Evolutionary conservation across 2,888 invertebrate species (phyloP).

Genomic region (Rhingia rostrata): DNA sequence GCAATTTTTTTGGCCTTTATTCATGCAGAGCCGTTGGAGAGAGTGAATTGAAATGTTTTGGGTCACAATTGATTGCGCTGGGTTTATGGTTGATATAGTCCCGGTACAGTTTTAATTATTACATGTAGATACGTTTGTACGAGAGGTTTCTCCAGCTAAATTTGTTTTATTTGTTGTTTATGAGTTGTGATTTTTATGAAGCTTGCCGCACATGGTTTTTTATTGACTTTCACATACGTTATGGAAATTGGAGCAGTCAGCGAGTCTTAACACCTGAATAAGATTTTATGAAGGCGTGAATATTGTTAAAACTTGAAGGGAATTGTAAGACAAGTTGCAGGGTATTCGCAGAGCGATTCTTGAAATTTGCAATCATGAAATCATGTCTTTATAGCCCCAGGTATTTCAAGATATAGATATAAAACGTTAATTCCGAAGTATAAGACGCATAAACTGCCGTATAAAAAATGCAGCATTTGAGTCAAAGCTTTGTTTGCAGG

Average conservation of each 20-base stretch:
- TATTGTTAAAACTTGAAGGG: background rate
- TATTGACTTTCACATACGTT: conserved; percentile 35
- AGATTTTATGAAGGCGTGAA: conserved; percentile 2
- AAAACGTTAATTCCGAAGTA: no score
- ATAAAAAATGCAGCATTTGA: no score
- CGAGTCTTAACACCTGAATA: background rate
- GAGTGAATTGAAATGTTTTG: conserved; percentile 42
- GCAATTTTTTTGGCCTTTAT: conserved; percentile 33
- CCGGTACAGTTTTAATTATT: conserved; percentile 27
- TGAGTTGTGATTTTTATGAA: background rate
- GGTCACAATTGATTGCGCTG: conserved; percentile 40
- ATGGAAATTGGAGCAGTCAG: background rate
- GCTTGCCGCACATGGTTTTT: conserved; percentile 4
- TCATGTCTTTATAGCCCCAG: no score
- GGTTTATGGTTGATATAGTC: conserved; percentile 29
- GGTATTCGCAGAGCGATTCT: no score
- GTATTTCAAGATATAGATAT: no score
- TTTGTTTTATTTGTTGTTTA: background rate
- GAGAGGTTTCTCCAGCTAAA: background rate
- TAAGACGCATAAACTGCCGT: no score
- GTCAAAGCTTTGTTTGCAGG: no score
- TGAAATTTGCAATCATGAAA: no score
- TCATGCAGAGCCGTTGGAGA: conserved; percentile 15
- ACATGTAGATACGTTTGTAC: background rate
- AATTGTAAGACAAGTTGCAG: no score